A percentile compares a stretch with the other conserved stretches of the same genome.
phyloP scores from a whole-genome alignment of 2,797 vertebrate species.

The Ispidina lecontei region DNA sequence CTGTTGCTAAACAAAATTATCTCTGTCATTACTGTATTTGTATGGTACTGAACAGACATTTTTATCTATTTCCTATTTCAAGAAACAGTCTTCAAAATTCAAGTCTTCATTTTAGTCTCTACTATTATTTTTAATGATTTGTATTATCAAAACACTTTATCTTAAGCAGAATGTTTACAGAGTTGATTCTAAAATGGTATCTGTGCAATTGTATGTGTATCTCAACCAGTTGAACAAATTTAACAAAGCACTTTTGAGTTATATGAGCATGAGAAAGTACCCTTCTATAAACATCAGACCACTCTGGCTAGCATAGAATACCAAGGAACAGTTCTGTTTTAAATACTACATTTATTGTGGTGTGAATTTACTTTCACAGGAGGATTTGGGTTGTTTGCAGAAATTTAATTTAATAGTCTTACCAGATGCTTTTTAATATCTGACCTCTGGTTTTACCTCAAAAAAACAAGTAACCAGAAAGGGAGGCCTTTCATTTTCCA shows the following conservation, averaged over 20 bases:
- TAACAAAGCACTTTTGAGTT: neutral
- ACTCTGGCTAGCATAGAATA: neutral
- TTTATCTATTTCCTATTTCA: neutral
- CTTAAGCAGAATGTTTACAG: neutral
- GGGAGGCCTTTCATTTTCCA: neutral
- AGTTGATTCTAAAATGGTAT: neutral
- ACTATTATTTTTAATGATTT: neutral
- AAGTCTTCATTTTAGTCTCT: neutral
- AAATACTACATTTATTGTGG: neutral
- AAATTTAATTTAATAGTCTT: neutral
- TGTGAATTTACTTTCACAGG: neutral
- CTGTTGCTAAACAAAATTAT: neutral
- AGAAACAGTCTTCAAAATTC: neutral
- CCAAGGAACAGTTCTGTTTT: neutral
- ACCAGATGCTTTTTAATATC: neutral
- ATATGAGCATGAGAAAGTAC: neutral
- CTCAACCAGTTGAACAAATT: neutral
- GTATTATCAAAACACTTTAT: neutral
- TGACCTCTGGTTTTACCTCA: neutral
- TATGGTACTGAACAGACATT: neutral
- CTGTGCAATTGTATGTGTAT: neutral
- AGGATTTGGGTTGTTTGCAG: neutral
- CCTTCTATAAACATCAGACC: neutral
- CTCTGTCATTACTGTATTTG: neutral
- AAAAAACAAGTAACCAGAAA: neutral